Conservation (phyloP, 53 echinoderm and acorn worm genomes). For the Stichopus horrens region DNA sequence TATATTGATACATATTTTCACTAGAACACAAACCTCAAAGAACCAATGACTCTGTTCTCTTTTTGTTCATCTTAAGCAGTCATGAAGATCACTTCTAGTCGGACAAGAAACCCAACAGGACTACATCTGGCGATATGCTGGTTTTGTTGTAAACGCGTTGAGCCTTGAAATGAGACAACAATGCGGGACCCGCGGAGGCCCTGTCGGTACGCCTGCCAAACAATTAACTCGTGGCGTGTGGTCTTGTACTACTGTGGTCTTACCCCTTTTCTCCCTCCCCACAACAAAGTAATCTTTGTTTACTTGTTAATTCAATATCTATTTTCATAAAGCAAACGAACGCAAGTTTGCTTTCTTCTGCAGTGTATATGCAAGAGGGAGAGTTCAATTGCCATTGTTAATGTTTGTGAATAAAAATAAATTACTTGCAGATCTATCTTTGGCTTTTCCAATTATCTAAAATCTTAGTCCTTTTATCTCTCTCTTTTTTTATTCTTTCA, state of each 20-base stretch:
- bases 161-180: conserved; percentile 4
- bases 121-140: conserved; percentile 6
- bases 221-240: conserved; percentile 31
- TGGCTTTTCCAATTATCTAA: background rate
- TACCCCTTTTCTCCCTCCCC: background rate
- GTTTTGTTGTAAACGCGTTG: conserved; percentile 35
- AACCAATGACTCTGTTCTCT: no score
- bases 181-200: background rate
- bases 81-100: no score
- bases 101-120: no score
- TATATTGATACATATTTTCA: no score
- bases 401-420: background rate
- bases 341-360: background rate
- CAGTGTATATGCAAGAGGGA: background rate
- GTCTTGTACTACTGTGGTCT: conserved; percentile 1
- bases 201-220: conserved; percentile 9
- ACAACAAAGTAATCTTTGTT: conserved; percentile 25
- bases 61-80: no score
- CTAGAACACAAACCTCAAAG: no score
- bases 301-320: background rate
- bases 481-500: background rate
- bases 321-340: conserved; percentile 1
- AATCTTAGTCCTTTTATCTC: background rate
- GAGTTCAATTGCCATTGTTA: background rate
- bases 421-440: background rate